Evolutionary conservation across 1,140 invertebrate species (phyloP), one percentile per base, ranked within the genome.

Genomic region (Trichonephila clavata): DNA sequence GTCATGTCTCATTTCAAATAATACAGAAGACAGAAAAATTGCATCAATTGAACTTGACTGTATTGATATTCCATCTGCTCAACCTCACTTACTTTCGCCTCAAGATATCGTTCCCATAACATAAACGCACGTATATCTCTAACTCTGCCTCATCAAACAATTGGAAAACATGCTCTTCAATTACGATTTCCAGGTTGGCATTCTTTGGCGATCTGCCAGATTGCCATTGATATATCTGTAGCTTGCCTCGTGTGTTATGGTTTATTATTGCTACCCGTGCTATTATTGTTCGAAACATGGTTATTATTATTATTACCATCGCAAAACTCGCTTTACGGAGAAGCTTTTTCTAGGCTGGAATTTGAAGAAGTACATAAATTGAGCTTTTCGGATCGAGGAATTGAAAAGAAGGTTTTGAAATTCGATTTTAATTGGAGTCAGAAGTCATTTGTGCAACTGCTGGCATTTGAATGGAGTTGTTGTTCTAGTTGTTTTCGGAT

Each of bases 261-360:
- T 77, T 77, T 24, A 77, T 77, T 77, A 77, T 77, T 77, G 68
- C 18, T 77, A 24, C 27, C 24, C 16, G 14, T 39, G 68, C 68
- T 16, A 16, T 77, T 77, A 77, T 77, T 77, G 68, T 39, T 77
- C 68, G 24, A 39, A 77, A 77, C 68, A 77, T 77, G 27, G 68
- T 77, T 77, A 77, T 77, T 77, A 77, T 71, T 71, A 24, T 77
- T 77, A 77, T 32, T 63, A 63, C 71, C 71, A 77, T 39, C 71
- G 24, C 32, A 18, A 39, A 32, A 77, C 27, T 77, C 71, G 71
- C 71, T 32, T 68, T 68, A 14, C 65, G 21, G n/a, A 14, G 24
- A 68, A 68, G 21, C 65, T 68, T 77, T 77, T 77, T 16, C 71
- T 77, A 4, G 14, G 16, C 71, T 77, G 71, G 18, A 77, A 77